A percentile compares a stretch with the other conserved stretches of the same genome.
phyloP scores from a whole-genome alignment of 2,113 vertebrate genomes.

The Amphiprion ocellaris region DNA sequence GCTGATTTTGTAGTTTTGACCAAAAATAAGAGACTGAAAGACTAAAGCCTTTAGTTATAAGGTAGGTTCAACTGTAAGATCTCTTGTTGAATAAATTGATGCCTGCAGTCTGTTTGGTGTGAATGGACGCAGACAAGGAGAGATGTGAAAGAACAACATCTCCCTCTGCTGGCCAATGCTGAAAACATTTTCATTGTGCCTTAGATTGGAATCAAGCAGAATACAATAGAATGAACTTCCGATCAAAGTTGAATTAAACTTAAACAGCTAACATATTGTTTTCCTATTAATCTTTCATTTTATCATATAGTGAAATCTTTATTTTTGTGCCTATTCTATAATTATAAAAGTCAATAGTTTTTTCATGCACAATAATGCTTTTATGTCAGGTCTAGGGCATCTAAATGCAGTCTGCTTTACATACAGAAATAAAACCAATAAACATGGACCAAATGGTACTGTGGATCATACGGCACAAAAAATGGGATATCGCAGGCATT shows the following conservation, averaged over 20 bases:
- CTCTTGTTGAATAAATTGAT: constrained; percentile 20
- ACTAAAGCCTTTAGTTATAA: neutral
- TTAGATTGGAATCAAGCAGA: neutral
- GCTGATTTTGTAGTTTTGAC: neutral
- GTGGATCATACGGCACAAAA: neutral
- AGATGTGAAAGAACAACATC: constrained; percentile 50
- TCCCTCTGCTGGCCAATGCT: constrained; percentile 71
- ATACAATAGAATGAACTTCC: too few species aligned
- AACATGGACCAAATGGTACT: neutral
- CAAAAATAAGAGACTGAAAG: neutral
- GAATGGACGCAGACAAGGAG: constrained; percentile 17
- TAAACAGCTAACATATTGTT: too few species aligned
- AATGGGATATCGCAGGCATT: neutral
- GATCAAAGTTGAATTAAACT: too few species aligned
- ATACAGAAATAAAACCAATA: neutral
- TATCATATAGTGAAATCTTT: neutral
- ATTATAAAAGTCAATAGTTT: neutral
- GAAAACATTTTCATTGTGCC: constrained; percentile 23
- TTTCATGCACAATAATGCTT: neutral
- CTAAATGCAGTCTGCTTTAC: neutral
- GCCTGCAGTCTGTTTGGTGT: constrained; percentile 4
- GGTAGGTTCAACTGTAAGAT: neutral
- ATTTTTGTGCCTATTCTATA: neutral
- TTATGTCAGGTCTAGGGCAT: neutral
- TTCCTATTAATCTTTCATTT: too few species aligned